phyloP scores from a whole-genome alignment of 2,113 vertebrate genomes.

The Albula glossodonta region DNA sequence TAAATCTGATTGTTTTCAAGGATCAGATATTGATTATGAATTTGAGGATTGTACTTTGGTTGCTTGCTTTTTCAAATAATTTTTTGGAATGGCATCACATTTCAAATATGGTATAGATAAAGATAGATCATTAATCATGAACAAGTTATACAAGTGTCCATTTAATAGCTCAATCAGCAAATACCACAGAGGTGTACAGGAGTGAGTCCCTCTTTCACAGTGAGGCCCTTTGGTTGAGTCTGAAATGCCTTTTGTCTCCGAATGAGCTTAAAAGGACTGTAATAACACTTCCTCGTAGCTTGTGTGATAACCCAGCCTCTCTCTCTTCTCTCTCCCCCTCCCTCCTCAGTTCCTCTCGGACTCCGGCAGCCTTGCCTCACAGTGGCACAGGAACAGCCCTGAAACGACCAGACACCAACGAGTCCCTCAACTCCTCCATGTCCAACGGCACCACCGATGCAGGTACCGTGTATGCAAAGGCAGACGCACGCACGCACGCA shows the following conservation, averaged over 20 bases:
- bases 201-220: background rate
- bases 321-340: background rate
- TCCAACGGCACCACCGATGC: slow-evolving; percentile 96
- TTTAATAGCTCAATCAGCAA: background rate
- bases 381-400: slow-evolving; percentile 79
- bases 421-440: slow-evolving; percentile 93
- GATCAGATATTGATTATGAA: background rate
- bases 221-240: background rate
- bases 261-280: background rate
- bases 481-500: background rate
- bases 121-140: background rate
- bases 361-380: slow-evolving; percentile 73
- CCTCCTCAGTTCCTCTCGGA: slow-evolving; percentile 75
- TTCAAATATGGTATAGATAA: background rate
- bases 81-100: background rate
- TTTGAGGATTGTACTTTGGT: background rate
- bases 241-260: background rate
- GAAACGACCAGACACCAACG: slow-evolving; percentile 90
- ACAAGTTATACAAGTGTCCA: background rate
- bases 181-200: background rate
- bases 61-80: background rate
- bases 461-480: slow-evolving; percentile 63
- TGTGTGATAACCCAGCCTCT: background rate
- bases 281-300: background rate
- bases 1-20: background rate